Conservation (phyloP, 92 coral and sea anemone species). For the Anthopleura xanthogrammica region DNA sequence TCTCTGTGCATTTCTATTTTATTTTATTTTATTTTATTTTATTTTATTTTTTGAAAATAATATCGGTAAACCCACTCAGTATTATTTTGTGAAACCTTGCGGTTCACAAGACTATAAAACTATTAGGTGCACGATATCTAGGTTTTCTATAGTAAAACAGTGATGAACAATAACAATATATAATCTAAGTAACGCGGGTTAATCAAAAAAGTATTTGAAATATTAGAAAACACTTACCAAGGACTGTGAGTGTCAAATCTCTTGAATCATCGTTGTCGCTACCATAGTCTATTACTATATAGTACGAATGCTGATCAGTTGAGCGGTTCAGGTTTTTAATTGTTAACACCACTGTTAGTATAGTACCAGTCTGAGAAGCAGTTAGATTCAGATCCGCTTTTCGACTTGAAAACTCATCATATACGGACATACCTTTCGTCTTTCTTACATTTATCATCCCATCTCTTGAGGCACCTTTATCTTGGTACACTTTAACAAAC, state of each 20-base stretch:
- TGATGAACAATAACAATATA: too few relatives aligned
- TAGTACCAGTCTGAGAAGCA: not conserved
- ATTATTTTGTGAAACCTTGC: too few relatives aligned
- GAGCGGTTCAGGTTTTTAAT: not conserved
- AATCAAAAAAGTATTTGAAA: too few relatives aligned
- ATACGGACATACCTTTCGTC: not conserved
- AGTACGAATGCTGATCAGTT: not conserved
- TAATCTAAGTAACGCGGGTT: too few relatives aligned
- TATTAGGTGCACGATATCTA: too few relatives aligned
- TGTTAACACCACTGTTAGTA: not conserved
- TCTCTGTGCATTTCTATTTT: too few relatives aligned
- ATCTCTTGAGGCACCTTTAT: not conserved
- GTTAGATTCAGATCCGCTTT: not conserved
- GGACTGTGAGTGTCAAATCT: not conserved
- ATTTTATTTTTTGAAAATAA: too few relatives aligned
- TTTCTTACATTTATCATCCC: not conserved
- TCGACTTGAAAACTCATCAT: not conserved
- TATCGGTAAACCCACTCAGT: too few relatives aligned
- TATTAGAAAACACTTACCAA: not conserved
- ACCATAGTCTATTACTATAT: not conserved
- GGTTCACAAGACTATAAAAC: too few relatives aligned
- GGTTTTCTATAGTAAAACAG: too few relatives aligned
- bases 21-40: too few relatives aligned
- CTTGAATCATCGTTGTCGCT: not conserved
- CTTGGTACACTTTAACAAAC: not conserved